Evolutionary conservation across 2,888 invertebrate species (phyloP), one percentile per base, ranked within the genome.

Genomic region (Epistrophe eligans): DNA sequence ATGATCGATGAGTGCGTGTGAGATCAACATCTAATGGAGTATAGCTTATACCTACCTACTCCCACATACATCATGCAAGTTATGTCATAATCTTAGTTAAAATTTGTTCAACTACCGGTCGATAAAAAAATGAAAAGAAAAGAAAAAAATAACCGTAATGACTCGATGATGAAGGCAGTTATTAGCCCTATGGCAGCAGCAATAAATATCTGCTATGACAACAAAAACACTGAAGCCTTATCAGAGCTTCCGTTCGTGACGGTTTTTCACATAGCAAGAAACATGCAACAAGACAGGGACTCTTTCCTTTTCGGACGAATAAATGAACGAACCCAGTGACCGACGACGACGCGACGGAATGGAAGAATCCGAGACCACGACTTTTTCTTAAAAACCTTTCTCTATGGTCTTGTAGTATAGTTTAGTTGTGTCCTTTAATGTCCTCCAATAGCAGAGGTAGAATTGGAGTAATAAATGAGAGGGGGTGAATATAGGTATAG

Each of bases 211-310:
- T 87, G 79, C 87, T 87, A 87, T 87, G 87, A 87, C 87, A 87
- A 87, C 92, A 92, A 91, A 90, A 92, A 91, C 92, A 92, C 91
- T 91, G 91, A 92, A 91, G 90, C 90, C 92, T 92, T 92, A 93
- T 92, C 92, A 92, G 92, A 90, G 92, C 91, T 92, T 92, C 92
- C 92, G 92, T 93, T 93, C 92, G 92, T 92, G 92, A 93, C 93
- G 92, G 92, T 92, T 92, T 92, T 91, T 91, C 89, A 89, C 88
- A 89, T 89, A 88, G 79, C 83, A 73, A 84, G 80, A 84, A 88
- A 88, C 88, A 88, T 84, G 84, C 84, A 84, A 84, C 62, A 62
- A 84, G 80, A 88, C 84, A 88, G 80, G 88, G 88, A 70, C 73
- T 85, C 80, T 70, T 85, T 85, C 77, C 77, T 82, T 82, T 67